These are phyloP conservation scores for Campoplex nolae DNA, from an alignment of 2,888 invertebrate genomes.

Conservation along the genomic window DNA sequence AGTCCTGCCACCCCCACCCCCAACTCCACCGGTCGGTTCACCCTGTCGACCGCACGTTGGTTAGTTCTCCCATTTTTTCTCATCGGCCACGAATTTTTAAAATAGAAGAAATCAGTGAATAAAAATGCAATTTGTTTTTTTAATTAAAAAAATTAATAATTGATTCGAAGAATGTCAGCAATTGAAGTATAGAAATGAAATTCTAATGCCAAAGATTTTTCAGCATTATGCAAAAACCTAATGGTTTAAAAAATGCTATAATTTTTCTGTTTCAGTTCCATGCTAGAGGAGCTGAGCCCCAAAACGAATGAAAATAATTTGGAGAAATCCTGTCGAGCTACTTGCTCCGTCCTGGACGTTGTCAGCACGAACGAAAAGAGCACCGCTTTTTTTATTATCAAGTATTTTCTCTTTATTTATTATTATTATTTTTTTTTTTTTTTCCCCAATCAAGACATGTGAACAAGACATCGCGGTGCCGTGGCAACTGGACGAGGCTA, in stretches of 20 bases:
- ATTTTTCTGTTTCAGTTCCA: slow-evolving; percentile 40
- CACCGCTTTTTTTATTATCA: slow-evolving; percentile 67
- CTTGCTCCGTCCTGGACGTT: slow-evolving; percentile 53
- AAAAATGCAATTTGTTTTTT: neutral
- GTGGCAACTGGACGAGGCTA: slow-evolving; percentile 59
- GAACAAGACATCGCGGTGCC: slow-evolving; percentile 68
- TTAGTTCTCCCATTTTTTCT: neutral
- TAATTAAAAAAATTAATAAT: neutral
- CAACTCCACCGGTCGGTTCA: slow-evolving; percentile 70
- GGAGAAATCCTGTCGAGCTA: slow-evolving; percentile 40
- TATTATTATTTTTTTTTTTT: slow-evolving; percentile 7
- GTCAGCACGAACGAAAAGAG: slow-evolving; percentile 63
- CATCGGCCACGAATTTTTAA: neutral
- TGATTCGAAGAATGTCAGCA: neutral
- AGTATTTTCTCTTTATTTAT: slow-evolving; percentile 64
- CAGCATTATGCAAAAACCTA: neutral
- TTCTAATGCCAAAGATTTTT: neutral
- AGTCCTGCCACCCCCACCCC: slow-evolving; percentile 74
- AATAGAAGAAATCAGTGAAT: neutral
- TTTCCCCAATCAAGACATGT: slow-evolving; percentile 63
- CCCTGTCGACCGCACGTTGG: slow-evolving; percentile 69
- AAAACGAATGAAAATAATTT: slow-evolving; percentile 1
- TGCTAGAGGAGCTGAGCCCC: slow-evolving; percentile 40
- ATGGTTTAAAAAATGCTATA: neutral
- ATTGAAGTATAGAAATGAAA: neutral